Evolutionary conservation across 1,140 invertebrate genomes (phyloP).

Genomic region (Drosophila kanapiae): DNA sequence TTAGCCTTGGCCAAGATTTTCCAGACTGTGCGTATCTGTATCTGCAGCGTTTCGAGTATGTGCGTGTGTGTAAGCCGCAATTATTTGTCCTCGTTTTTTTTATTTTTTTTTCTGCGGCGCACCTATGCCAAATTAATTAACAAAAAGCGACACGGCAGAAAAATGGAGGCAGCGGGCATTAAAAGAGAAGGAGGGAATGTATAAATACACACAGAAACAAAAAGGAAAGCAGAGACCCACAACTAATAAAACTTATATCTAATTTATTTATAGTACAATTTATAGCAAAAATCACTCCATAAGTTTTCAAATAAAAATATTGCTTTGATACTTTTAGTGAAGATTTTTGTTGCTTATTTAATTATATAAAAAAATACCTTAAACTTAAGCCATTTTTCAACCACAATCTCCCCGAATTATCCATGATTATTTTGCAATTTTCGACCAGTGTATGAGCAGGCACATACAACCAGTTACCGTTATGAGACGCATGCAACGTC

Average conservation of each 20-base stretch:
- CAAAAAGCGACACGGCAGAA: conserved; percentile 37
- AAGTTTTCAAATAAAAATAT: no score
- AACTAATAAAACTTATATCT: no score
- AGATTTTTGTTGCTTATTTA: no score
- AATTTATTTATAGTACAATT: background rate
- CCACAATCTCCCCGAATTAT: background rate
- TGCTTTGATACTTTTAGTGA: no score
- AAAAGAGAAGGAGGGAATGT: background rate
- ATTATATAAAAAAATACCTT: no score
- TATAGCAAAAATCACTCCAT: background rate
- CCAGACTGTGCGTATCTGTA: background rate
- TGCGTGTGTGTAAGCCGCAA: conserved; percentile 37
- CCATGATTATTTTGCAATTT: background rate
- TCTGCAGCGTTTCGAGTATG: background rate
- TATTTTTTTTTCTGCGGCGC: conserved; percentile 23
- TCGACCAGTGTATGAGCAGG: background rate
- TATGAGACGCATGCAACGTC: conserved; percentile 51
- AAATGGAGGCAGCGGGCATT: conserved; percentile 15
- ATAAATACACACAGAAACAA: conserved; percentile 1
- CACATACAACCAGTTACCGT: conserved; percentile 32
- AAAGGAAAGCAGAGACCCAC: background rate
- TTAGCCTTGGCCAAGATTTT: conserved; percentile 14
- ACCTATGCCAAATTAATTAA: conserved; percentile 73
- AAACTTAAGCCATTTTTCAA: background rate
- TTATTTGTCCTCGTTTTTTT: conserved; percentile 39